Evolutionary conservation across 2,888 invertebrate genomes (phyloP).

Genomic region (Aporophyla lueneburgensis): DNA sequence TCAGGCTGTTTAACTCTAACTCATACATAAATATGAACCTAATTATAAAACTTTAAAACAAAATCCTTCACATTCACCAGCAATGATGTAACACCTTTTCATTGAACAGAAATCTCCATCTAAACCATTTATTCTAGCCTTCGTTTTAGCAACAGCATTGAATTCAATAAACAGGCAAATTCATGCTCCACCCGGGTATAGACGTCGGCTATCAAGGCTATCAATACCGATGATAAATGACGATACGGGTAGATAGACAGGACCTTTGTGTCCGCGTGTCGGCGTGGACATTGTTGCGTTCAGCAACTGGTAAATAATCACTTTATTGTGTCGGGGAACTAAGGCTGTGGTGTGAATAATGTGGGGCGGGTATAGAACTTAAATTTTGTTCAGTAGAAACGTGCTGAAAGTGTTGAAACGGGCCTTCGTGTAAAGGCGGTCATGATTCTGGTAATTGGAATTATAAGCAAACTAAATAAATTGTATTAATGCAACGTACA

Average conservation of each 20-base stretch:
- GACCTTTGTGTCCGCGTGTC: slow-evolving; percentile 55
- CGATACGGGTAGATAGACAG: slow-evolving; percentile 43
- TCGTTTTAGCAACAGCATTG: slow-evolving; percentile 27
- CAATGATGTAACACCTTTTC: slow-evolving; percentile 21
- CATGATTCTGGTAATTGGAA: not conserved
- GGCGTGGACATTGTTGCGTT: slow-evolving; percentile 48
- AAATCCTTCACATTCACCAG: not conserved
- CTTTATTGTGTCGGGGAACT: slow-evolving; percentile 39
- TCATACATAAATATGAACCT: not conserved
- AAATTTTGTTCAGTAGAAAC: not conserved
- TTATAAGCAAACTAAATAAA: too few relatives aligned
- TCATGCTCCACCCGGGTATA: slow-evolving; percentile 52
- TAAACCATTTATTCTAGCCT: slow-evolving; percentile 25
- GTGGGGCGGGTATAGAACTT: not conserved
- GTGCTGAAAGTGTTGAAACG: not conserved
- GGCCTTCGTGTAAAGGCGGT: not conserved
- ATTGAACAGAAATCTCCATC: slow-evolving; percentile 20
- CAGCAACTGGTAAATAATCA: slow-evolving; percentile 54
- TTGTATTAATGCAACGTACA: too few relatives aligned
- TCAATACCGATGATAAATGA: slow-evolving; percentile 65
- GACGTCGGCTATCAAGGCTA: slow-evolving; percentile 55
- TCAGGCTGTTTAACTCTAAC: not conserved
- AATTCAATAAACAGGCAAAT: slow-evolving; percentile 56
- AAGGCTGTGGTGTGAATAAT: not conserved
- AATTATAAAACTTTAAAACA: not conserved